Evolutionary conservation across 2,888 invertebrate genomes (phyloP), one percentile per base, ranked within the genome.

Genomic region (Dicycla oo): DNA sequence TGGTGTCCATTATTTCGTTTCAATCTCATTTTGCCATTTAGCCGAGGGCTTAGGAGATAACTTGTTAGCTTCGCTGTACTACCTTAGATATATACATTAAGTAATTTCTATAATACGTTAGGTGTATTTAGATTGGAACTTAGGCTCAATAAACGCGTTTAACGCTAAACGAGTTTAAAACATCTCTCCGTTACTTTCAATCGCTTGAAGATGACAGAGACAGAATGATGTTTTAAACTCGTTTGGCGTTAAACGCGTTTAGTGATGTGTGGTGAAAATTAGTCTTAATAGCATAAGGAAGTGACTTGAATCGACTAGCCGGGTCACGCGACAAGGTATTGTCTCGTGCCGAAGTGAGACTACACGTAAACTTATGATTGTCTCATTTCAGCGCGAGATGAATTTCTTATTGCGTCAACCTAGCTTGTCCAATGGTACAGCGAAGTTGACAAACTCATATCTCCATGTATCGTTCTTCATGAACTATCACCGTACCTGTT

Each of bases 51-150:
- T 63, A 30, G n/a, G 13, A 51, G 23, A 47, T 45, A 43, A 23
- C 10, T 13, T 30, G 49, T 60, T 47, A 63, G 10, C 63, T 81
- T 64, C 57, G 77, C 57, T 70, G 53, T 64, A 51, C 54, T 57
- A 30, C 1, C 47, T 34, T 43, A 68, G 11, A 34, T 43, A 23
- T 18, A 26, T 23, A 45, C 3, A 49, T 60, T 75, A 58, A 53
- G 64, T 58, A 51, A 71, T 71, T 64, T 34, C 40, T 75, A n/a
- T 53, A n/a, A 34, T 57, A 67, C 60, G 26, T 60, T 71, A 58
- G 30, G 34, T 34, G 30, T 65, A 56, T 56, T 70, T 62, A 56
- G 49, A 70, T 67, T 58, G 38, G 54, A 61, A 81, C 47, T 81
- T n/a, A n/a, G n/a, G n/a, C n/a, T n/a, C n/a, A n/a, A n/a, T n/a